A percentile compares a stretch with the other conserved stretches of the same genome.
Evolutionary conservation across 2,888 invertebrate species (phyloP).

Genomic region (Dynastes hyllus): DNA sequence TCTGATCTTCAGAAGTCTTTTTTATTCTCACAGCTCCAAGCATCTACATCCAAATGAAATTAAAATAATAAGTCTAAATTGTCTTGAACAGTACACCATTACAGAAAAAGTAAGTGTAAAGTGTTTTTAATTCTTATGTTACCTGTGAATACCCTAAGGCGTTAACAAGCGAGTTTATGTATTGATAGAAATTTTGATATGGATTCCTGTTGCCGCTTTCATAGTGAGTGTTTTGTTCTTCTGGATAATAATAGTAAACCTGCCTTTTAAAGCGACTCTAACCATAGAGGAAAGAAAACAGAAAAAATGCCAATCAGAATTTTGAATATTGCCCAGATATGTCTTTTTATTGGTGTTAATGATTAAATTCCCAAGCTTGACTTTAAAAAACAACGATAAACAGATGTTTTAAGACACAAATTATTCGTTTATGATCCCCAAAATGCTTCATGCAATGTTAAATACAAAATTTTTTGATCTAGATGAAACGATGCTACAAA

Average conservation of each 20-base stretch:
- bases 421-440: too few relatives aligned
- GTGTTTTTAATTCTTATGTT: conserved; percentile 10
- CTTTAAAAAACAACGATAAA: too few relatives aligned
- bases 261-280: conserved; percentile 44
- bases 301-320: conserved; percentile 29
- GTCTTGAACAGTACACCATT: not conserved
- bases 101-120: not conserved
- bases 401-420: too few relatives aligned
- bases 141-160: conserved; percentile 57
- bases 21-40: too few relatives aligned
- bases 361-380: too few relatives aligned
- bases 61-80: too few relatives aligned
- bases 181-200: conserved; percentile 45
- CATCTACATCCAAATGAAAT: too few relatives aligned
- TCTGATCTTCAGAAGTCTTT: too few relatives aligned
- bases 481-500: too few relatives aligned
- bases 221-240: conserved; percentile 6
- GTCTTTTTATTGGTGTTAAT: too few relatives aligned
- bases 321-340: not conserved
- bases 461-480: too few relatives aligned
- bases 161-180: conserved; percentile 46
- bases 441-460: too few relatives aligned
- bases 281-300: conserved; percentile 14
- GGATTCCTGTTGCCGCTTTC: conserved; percentile 27
- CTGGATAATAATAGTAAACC: conserved; percentile 46